phyloP scores from a whole-genome alignment of 2,113 vertebrate species.

The Apodemus sylvaticus region DNA sequence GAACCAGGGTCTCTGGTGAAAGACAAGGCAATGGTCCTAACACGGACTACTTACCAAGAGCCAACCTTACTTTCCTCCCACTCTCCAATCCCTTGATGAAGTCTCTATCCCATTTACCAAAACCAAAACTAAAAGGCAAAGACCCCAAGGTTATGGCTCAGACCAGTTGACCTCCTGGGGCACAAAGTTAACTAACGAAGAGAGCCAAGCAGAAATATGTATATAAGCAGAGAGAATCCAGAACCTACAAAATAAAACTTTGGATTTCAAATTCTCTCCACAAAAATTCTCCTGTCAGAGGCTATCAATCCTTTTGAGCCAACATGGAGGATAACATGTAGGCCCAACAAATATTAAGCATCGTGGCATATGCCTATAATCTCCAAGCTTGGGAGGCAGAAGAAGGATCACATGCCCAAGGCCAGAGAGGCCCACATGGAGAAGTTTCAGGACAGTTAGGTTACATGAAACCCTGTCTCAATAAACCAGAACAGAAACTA shows the following conservation, averaged over 20 bases:
- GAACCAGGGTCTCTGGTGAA: background rate
- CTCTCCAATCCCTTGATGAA: background rate
- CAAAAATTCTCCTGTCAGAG: background rate
- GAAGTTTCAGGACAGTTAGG: background rate
- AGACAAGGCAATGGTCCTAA: background rate
- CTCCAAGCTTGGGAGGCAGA: background rate
- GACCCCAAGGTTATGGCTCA: background rate
- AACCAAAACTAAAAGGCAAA: background rate
- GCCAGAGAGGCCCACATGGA: background rate
- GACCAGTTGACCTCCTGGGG: background rate
- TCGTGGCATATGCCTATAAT: background rate
- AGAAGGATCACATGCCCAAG: background rate
- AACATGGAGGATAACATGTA: slow-evolving; percentile 31
- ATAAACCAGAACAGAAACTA: background rate
- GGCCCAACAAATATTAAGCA: background rate
- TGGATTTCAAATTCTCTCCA: background rate
- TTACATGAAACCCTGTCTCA: background rate
- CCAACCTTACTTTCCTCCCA: background rate
- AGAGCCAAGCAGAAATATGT: background rate
- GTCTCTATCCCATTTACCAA: background rate
- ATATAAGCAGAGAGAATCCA: background rate
- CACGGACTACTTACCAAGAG: background rate
- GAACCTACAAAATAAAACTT: background rate
- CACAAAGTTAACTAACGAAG: background rate
- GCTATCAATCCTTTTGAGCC: background rate